Percentiles rank a stretch among this genome's conserved stretches.
Conservation (phyloP, 2,113 vertebrate genomes). For the Empidonax alnorum region DNA sequence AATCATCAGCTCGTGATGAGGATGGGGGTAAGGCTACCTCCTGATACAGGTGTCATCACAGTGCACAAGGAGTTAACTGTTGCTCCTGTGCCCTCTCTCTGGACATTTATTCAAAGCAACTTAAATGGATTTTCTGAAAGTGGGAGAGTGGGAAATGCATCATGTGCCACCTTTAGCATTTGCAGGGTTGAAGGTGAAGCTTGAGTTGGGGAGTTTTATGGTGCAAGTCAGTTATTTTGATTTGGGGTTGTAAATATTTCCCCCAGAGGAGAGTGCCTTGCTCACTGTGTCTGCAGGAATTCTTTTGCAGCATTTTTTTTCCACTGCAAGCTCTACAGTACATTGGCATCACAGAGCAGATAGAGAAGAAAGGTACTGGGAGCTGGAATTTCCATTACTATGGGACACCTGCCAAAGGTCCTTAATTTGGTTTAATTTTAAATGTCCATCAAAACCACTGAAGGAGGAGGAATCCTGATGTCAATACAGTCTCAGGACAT, state of each 20-base stretch:
- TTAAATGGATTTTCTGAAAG: conserved; percentile 22
- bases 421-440: not conserved
- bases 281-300: not conserved
- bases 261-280: not conserved
- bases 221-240: conserved; percentile 35
- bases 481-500: not conserved
- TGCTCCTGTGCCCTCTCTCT: not conserved
- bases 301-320: not conserved
- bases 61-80: not conserved
- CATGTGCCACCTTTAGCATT: conserved; percentile 26
- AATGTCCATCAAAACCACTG: not conserved
- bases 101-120: conserved; percentile 2
- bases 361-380: not conserved
- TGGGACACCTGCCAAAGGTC: not conserved
- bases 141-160: conserved; percentile 23
- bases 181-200: conserved; percentile 44
- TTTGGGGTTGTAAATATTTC: conserved; percentile 48
- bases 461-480: not conserved
- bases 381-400: not conserved
- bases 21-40: not conserved
- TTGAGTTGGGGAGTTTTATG: conserved; percentile 30
- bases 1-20: not conserved
- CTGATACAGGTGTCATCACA: not conserved
- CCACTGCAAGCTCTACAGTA: not conserved
- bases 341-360: not conserved